These are phyloP conservation scores for Neodiprion fabricii DNA, from an alignment of 1,140 invertebrate species.

Conservation along the genomic window DNA sequence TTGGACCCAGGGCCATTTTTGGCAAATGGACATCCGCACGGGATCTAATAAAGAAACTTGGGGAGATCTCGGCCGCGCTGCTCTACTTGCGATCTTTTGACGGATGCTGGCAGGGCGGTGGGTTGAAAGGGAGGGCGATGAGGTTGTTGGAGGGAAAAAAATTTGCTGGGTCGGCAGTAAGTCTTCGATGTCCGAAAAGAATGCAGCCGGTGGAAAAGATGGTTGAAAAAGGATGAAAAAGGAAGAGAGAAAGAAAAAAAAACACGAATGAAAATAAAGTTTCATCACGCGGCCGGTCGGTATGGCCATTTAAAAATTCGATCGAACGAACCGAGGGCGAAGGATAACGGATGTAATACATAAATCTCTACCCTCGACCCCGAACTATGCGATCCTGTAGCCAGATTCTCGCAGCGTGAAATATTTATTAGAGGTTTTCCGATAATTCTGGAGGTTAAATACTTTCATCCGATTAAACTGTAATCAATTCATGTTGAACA, in stretches of 20 bases:
- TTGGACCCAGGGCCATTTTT: slow-evolving; percentile 30
- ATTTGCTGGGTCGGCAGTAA: neutral
- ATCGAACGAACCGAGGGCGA: neutral
- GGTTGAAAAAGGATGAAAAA: neutral
- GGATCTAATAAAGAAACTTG: slow-evolving; percentile 52
- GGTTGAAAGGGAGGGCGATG: neutral
- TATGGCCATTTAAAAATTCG: neutral
- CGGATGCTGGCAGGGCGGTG: neutral
- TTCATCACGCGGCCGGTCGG: neutral
- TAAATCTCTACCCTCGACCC: neutral
- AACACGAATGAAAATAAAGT: slow-evolving; percentile 15
- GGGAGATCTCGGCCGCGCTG: slow-evolving; percentile 20
- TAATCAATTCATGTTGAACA: too few relatives aligned
- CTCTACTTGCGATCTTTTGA: neutral
- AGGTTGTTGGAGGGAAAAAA: neutral
- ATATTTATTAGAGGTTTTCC: too few relatives aligned
- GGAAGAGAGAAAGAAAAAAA: slow-evolving; percentile 11
- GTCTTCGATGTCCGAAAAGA: neutral
- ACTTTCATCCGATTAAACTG: too few relatives aligned
- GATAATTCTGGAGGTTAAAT: too few relatives aligned
- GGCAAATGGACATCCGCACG: slow-evolving; percentile 37
- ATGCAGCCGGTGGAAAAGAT: neutral
- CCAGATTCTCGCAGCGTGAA: neutral
- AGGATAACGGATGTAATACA: neutral
- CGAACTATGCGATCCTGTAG: neutral